Evolutionary conservation across 1,140 invertebrate genomes (phyloP).

Genomic region (Hylyphantes graminicola): DNA sequence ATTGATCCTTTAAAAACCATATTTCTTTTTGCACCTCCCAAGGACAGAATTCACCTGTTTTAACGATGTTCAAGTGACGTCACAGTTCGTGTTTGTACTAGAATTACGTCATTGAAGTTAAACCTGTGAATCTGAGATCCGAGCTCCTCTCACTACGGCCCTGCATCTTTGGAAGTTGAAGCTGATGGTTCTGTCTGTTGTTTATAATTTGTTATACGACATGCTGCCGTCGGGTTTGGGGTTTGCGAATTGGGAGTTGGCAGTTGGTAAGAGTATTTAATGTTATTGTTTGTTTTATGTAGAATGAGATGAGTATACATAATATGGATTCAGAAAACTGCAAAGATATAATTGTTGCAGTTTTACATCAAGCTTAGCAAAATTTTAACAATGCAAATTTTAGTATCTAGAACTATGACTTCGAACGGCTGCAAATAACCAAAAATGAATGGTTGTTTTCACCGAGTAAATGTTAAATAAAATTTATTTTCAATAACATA

Average conservation of each 20-base stretch:
- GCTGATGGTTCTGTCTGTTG: conserved; percentile 30
- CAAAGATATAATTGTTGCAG: too few species aligned
- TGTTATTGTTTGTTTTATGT: too few species aligned
- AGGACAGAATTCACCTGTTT: conserved; percentile 32
- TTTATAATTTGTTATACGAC: conserved; percentile 19
- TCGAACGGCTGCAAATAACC: too few species aligned
- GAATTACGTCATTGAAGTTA: background rate
- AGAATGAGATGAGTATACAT: too few species aligned
- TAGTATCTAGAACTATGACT: too few species aligned
- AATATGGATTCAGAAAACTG: too few species aligned
- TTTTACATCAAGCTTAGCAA: too few species aligned
- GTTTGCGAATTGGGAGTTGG: conserved; percentile 47
- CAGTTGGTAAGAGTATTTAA: conserved; percentile 18
- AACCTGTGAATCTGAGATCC: too few species aligned
- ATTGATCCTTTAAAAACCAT: conserved; percentile 32
- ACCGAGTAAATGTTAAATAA: too few species aligned
- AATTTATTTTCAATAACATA: too few species aligned
- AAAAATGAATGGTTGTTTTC: too few species aligned
- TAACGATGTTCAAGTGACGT: conserved; percentile 1
- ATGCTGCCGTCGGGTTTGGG: conserved; percentile 50
- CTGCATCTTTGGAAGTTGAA: conserved; percentile 1
- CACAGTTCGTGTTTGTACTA: background rate
- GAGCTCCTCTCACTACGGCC: background rate
- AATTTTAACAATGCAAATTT: too few species aligned
- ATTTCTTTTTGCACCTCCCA: conserved; percentile 42